These are phyloP conservation scores for Pimephales promelas DNA, from an alignment of 2,113 vertebrate species.

Conservation along the genomic window DNA sequence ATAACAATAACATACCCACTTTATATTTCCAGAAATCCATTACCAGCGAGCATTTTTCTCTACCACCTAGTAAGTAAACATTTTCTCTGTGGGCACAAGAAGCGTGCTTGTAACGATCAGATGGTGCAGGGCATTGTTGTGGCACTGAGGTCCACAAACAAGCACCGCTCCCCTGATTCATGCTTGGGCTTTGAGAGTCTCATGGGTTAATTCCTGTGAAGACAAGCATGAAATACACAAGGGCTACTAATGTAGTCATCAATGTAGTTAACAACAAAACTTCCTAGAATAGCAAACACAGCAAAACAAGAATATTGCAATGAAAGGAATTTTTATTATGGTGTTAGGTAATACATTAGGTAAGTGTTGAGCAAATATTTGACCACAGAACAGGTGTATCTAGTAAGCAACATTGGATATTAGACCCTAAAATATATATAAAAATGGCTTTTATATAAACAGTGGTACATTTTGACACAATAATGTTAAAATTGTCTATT, in stretches of 20 bases:
- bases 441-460: background rate
- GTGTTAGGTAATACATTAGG: constrained; percentile 5
- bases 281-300: constrained; percentile 3
- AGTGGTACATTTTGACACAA: background rate
- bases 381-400: background rate
- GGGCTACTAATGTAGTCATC: constrained; percentile 15
- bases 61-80: constrained; percentile 83
- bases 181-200: constrained; percentile 51
- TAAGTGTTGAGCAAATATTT: constrained; percentile 4
- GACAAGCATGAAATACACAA: constrained; percentile 23
- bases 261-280: background rate
- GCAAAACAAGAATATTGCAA: background rate
- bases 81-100: constrained; percentile 71
- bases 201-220: constrained; percentile 45
- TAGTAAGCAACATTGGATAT: background rate
- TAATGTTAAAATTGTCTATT: background rate
- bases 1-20: constrained; percentile 73
- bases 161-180: constrained; percentile 60
- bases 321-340: constrained; percentile 12
- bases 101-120: constrained; percentile 82
- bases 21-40: constrained; percentile 89
- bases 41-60: constrained; percentile 66
- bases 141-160: constrained; percentile 74
- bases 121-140: constrained; percentile 70
- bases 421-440: no score